Evolutionary conservation across 2,888 invertebrate species (phyloP), one percentile per base, ranked within the genome.

Genomic region (Linyphia triangularis): DNA sequence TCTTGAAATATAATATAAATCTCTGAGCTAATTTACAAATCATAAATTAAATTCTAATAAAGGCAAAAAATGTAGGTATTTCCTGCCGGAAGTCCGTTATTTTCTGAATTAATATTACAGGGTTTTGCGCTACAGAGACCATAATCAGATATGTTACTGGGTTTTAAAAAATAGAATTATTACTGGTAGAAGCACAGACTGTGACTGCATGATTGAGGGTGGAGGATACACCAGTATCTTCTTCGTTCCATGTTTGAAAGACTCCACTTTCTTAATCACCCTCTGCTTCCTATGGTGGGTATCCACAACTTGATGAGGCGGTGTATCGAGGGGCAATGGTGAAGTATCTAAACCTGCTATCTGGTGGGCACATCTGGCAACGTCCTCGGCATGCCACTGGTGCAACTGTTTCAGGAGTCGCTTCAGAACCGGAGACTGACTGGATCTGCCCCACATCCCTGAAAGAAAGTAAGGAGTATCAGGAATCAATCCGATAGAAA

Each of bases 151-250:
- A n/a, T n/a, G n/a, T n/a, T n/a, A n/a, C n/a, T n/a, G n/a, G n/a
- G n/a, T n/a, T n/a, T n/a, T n/a, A n/a, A n/a, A n/a, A n/a, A n/a
- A n/a, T n/a, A n/a, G n/a, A n/a, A n/a, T n/a, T n/a, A 51, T 59
- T 81, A 88, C 86, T 9, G 73, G 86, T 2, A 88, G 40, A n/a
- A 88, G 7, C 3, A 69, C 67, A 22, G 86, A 81, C n/a, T 88
- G 86, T 0, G 75, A 75, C 5, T 9, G n/a, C 57, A 88, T 67
- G 0, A 69, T 19, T 22, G 79, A 73, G n/a, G 86, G 86, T 13
- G 86, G 75, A 13, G 86, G 86, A 3, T 75, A 59, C 28, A 88
- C 43, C 69, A 81, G 40, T 7, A 86, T 57, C 22, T 26, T 72
- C 16, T 28, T 65, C 28, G 67, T 81, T 6, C 81, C 86, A 13